Base-by-base conservation (phyloP, 2,797 vertebrate species). In the Sebastes reedi region DNA sequence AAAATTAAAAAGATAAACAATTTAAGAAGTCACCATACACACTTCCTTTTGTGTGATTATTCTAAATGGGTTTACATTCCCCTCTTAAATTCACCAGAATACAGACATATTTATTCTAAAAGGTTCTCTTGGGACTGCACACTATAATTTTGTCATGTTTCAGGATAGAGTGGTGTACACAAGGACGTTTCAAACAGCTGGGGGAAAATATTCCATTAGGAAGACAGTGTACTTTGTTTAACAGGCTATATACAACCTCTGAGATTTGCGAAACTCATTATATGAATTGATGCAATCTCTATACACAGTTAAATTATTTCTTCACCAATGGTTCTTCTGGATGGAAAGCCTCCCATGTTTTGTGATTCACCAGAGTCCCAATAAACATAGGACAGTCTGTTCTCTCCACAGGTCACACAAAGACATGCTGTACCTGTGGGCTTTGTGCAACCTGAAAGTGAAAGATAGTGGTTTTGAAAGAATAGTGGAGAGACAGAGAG, bases 361-460 rank as follows among this genome's bases (percentile, higher is more conserved):
- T 68, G 14, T 81, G 66, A 75, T 16, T 77, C 82, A 76, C 30
- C 34, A 46, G 32, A 29, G 60, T 82, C 73, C 54, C 27, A 80
- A 69, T 52, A 72, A 75, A 78, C 59, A 72, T 12, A 66, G 65
- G 18, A 87, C 83, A 72, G 22, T 34, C 39, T 82, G 70, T 79
- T 85, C 75, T 69, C 29, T 77, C 13, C 32, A 68, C 54, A 67
- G 76, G 75, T 82, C 70, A 73, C 46, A 77, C 55, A 77, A n/a
- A 75, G 8, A 66, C 42, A 30, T 77, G 58, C 29, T 72, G 29
- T 61, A 61, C 22, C 54, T 80, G 30, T n/a, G 2, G 73, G 50
- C 71, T 87, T 79, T 80, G 10, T 78, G 72, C 32, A 84, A 54
- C 5, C 67, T 72, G 56, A 72, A 50, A 69, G 66, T 52, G 50